These are phyloP conservation scores for Chrysopilus asiliformis DNA, from an alignment of 2,888 invertebrate genomes.

Conservation along the genomic window DNA sequence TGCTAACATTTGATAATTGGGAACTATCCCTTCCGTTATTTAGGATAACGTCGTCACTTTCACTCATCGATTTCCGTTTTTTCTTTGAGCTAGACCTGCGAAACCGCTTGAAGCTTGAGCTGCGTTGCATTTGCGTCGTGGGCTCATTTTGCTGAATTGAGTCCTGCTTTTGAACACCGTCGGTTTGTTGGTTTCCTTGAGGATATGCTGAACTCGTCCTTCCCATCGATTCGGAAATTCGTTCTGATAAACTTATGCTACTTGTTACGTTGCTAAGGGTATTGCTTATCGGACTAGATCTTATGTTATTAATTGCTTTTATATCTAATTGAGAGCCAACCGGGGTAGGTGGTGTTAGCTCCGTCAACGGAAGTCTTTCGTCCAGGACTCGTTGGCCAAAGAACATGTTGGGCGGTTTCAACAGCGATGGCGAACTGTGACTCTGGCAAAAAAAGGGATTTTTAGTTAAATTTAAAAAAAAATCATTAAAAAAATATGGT, in stretches of 20 bases:
- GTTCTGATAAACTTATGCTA: slow-evolving; percentile 8
- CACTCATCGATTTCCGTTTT: slow-evolving; percentile 40
- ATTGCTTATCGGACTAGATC: slow-evolving; percentile 23
- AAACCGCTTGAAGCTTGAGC: slow-evolving; percentile 59
- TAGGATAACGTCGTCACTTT: slow-evolving; percentile 39
- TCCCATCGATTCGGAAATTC: slow-evolving; percentile 2
- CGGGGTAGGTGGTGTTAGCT: slow-evolving; percentile 32
- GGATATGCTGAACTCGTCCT: slow-evolving; percentile 9
- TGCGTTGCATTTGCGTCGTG: slow-evolving; percentile 43
- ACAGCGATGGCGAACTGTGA: slow-evolving; percentile 28
- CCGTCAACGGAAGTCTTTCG: slow-evolving; percentile 33
- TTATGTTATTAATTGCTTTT: slow-evolving; percentile 6
- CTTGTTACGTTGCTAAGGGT: slow-evolving; percentile 2
- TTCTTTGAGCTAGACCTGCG: slow-evolving; percentile 59
- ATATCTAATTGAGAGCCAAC: slow-evolving; percentile 27
- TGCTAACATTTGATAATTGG: slow-evolving; percentile 29
- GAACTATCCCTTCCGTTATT: slow-evolving; percentile 63
- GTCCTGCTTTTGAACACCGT: not conserved
- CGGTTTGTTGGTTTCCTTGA: not conserved
- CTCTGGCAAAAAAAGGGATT: slow-evolving; percentile 15
- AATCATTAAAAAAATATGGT: not conserved
- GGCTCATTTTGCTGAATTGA: not conserved
- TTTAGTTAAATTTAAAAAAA: not conserved
- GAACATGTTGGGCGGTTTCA: slow-evolving; percentile 32
- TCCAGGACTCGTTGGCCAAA: slow-evolving; percentile 29